A percentile compares a stretch with the other conserved stretches of the same genome.
phyloP scores from a whole-genome alignment of 1,140 invertebrate genomes.

The Cydia strobilella region DNA sequence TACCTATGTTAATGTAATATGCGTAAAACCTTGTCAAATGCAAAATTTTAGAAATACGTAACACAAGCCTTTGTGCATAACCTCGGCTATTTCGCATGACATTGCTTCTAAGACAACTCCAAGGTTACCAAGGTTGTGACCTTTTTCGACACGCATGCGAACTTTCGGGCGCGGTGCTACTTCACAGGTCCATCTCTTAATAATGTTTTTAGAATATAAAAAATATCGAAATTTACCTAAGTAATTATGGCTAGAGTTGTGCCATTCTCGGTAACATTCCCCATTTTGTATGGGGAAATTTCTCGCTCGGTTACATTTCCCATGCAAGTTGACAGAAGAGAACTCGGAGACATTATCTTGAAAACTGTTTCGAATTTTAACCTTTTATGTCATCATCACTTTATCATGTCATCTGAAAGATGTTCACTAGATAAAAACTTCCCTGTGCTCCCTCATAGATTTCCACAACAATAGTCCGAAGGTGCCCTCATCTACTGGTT shows the following conservation, averaged over 20 bases:
- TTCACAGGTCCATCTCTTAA: background rate
- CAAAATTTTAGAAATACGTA: background rate
- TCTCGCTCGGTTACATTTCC: too few species aligned
- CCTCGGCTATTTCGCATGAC: slow-evolving; percentile 12
- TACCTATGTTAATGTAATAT: too few species aligned
- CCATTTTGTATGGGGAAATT: too few species aligned
- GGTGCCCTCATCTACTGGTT: too few species aligned
- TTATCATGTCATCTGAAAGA: too few species aligned
- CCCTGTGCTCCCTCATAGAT: too few species aligned
- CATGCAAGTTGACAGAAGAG: background rate
- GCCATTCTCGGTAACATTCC: too few species aligned
- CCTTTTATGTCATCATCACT: too few species aligned
- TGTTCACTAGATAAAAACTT: too few species aligned
- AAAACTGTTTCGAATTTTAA: too few species aligned
- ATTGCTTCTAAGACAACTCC: slow-evolving; percentile 12
- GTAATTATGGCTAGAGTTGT: background rate
- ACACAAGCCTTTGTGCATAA: background rate
- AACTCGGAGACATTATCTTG: too few species aligned
- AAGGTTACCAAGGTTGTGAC: slow-evolving; percentile 4
- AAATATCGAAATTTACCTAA: background rate
- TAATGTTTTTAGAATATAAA: background rate
- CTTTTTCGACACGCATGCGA: slow-evolving; percentile 2
- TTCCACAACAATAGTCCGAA: too few species aligned
- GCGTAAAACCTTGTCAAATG: background rate
- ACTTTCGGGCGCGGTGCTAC: background rate